phyloP scores from a whole-genome alignment of 1,140 invertebrate genomes.

The Episyrphus balteatus region DNA sequence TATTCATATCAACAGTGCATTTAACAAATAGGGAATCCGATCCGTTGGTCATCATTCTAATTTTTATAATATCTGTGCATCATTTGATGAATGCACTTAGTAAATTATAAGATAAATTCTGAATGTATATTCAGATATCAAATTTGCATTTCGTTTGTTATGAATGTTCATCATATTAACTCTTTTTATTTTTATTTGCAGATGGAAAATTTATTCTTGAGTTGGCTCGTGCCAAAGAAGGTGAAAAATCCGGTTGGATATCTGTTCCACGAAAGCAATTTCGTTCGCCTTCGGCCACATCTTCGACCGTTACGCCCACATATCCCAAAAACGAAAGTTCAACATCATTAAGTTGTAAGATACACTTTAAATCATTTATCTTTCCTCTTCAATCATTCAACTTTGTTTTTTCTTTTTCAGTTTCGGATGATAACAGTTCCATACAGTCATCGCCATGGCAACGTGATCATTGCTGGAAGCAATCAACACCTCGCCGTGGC shows the following conservation, averaged over 20 bases:
- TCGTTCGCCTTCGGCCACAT: conserved; percentile 55
- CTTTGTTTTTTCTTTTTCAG: conserved; percentile 36
- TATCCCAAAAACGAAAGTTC: conserved; percentile 33
- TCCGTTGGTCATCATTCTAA: no score
- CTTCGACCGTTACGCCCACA: conserved; percentile 42
- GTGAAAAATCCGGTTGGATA: conserved; percentile 71
- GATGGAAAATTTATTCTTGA: conserved; percentile 85
- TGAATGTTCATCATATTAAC: no score
- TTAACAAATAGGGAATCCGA: no score
- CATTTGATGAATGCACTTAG: no score
- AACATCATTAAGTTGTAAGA: conserved; percentile 41
- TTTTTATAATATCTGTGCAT: no score
- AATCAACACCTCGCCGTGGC: conserved; percentile 56
- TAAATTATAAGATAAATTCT: no score
- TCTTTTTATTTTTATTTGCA: conserved; percentile 15
- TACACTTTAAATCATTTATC: background rate
- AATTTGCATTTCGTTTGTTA: no score
- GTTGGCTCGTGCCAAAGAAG: conserved; percentile 66
- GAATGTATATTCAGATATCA: no score
- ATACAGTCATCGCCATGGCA: conserved; percentile 80
- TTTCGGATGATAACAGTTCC: conserved; percentile 79
- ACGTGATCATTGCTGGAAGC: conserved; percentile 78
- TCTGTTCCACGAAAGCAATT: conserved; percentile 76
- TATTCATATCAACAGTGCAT: no score
- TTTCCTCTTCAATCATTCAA: no score